Percentiles rank a stretch among this genome's conserved stretches.
Conservation (phyloP, 2,113 vertebrate genomes). For the Lagenorhynchus albirostris region DNA sequence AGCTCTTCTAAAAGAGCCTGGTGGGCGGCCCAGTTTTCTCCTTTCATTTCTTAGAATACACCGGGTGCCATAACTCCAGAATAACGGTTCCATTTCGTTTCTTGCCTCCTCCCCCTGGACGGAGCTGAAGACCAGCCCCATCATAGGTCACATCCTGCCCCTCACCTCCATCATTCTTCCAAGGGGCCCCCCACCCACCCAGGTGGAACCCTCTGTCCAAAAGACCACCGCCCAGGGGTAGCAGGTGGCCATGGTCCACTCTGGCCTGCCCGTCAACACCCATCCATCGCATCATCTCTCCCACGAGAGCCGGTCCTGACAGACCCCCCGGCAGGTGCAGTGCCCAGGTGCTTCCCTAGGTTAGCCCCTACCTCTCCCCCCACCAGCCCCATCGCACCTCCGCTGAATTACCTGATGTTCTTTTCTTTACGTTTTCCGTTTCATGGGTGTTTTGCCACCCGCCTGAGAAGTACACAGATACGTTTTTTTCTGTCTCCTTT, state of each 20-base stretch:
- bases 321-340: not conserved
- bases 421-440: not conserved
- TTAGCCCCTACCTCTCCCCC: rapidly evolving
- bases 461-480: not conserved
- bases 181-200: not conserved
- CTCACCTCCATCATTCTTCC: not conserved
- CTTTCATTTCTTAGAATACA: not conserved
- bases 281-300: rapidly evolving
- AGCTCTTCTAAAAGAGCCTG: not conserved
- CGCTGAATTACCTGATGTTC: rapidly evolving
- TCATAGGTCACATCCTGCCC: too few relatives aligned
- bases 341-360: too few relatives aligned
- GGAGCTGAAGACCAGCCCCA: not conserved
- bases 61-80: not conserved
- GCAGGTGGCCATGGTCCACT: rapidly evolving
- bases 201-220: rapidly evolving
- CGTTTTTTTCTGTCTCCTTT: not conserved
- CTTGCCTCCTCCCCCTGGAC: not conserved
- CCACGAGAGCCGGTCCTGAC: rapidly evolving
- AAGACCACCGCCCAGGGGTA: not conserved
- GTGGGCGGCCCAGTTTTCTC: not conserved
- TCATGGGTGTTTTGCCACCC: not conserved
- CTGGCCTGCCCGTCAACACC: not conserved
- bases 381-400: rapidly evolving
- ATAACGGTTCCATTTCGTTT: rapidly evolving